Evolutionary conservation across 1,140 invertebrate species (phyloP), one percentile per base, ranked within the genome.

Genomic region (Drosophila bocqueti): DNA sequence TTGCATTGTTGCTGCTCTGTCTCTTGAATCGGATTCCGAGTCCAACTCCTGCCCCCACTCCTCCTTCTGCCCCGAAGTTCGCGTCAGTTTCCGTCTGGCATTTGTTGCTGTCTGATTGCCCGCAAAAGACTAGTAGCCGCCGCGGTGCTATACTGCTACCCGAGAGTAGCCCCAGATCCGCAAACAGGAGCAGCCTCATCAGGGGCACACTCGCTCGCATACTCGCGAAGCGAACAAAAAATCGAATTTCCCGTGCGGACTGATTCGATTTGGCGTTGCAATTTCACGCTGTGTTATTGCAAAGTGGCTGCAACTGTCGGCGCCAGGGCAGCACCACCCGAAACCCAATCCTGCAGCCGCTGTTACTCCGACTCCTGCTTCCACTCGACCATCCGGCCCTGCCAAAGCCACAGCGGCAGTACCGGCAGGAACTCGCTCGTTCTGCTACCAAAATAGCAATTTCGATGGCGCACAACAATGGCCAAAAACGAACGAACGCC

Each of bases 261-360:
- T 92, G 90, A 92, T 92, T 92, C 90, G 90, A 92, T 92, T 92
- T 92, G 90, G 82, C 90, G 90, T 76, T 92, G 90, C 90, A 92
- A 92, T 92, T 92, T 92, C 90, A 92, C 90, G 90, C 90, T 91
- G 90, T 91, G 89, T 91, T 91, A 89, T 91, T 91, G 90, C 89
- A 91, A 91, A 91, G 86, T 91, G 86, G 86, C 86, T 85, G 82
- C 78, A 81, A 79, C 78, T 85, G 84, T 81, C 78, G 76, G 76
- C 76, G 76, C 69, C 76, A 79, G 68, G 76, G 74, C 64, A 64
- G 43, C 50, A 57, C 42, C 60, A 18, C 40, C 40, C 47, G 54
- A 40, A 24, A 57, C 54, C 54, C 36, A 57, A 49, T 31, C 29
- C 62, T 13, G 9, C 16, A 64, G 21, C 62, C 7, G 9, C 61